Conservation (phyloP, 2,888 invertebrate species). For the Agrotis ipsilon region DNA sequence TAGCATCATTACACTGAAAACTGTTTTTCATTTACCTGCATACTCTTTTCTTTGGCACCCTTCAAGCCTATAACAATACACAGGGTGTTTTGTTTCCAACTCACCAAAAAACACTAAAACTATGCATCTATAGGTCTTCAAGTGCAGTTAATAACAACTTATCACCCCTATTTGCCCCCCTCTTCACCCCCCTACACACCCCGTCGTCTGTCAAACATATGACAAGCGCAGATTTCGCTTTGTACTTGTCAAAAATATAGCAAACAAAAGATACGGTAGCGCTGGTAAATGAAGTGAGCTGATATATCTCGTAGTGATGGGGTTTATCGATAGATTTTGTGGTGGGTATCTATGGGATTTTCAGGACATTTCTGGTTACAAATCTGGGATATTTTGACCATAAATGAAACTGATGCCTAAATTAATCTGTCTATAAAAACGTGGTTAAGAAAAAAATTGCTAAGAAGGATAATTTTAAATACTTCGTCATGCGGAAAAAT, state of each 20-base stretch:
- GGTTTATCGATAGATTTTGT: slow-evolving; percentile 64
- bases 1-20: neutral
- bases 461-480: no score
- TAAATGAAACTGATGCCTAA: no score
- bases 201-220: slow-evolving; percentile 89
- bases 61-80: slow-evolving; percentile 24
- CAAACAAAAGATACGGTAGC: slow-evolving; percentile 90
- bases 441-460: no score
- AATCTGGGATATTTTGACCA: no score
- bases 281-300: slow-evolving; percentile 91
- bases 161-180: slow-evolving; percentile 76
- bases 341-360: slow-evolving; percentile 12
- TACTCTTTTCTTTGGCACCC: slow-evolving; percentile 21
- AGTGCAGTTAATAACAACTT: slow-evolving; percentile 90
- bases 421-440: no score
- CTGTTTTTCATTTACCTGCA: slow-evolving; percentile 6
- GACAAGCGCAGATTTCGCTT: slow-evolving; percentile 90
- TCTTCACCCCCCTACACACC: slow-evolving; percentile 59
- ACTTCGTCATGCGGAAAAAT: no score
- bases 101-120: slow-evolving; percentile 53
- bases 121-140: slow-evolving; percentile 75
- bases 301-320: slow-evolving; percentile 88
- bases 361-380: neutral
- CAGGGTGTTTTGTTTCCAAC: slow-evolving; percentile 33
- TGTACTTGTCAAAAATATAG: slow-evolving; percentile 91